Base-by-base conservation (phyloP, 2,113 vertebrate species). In the Zapornia atra region DNA sequence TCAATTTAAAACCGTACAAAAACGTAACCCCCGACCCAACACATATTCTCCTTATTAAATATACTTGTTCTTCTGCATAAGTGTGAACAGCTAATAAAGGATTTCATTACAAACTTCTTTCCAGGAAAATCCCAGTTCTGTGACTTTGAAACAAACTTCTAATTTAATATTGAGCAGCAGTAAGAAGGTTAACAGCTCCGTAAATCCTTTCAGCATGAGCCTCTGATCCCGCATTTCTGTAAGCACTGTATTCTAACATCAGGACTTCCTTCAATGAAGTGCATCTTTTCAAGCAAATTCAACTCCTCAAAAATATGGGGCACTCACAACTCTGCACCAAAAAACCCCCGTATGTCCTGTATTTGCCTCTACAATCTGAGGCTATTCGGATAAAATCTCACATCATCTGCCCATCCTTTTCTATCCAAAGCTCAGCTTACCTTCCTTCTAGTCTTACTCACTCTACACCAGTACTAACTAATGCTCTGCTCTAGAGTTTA, bases 1-100 rank as follows among this genome's bases (percentile, higher is more conserved):
- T 97, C 96, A 93, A 56, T 96, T 96, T 73, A 73, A 88, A 89
- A 48, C 79, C 6, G 54, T 2, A 66, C 33, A 71, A 65, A 86
- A 63, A 63, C 44, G 65, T 61, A 79, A 95, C 77, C 65, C 59
- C 22, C 65, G 73, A 68, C n/a, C 46, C 56, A 90, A 90, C 54
- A 80, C 59, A 53, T 69, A 86, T 40, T 92, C 40, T 95, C 28
- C 73, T 76, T 50, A 54, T 69, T 82, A 69, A 84, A 70, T 38
- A 7, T 20, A 65, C 26, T 86, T 72, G 9, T 15, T 76, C 82
- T 87, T 73, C 77, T 79, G 60, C 48, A 8, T 71, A 72, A 57
- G 48, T 93, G 42, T 59, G 60, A 89, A 51, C 46, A 60, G 40
- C 64, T 82, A 93, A 85, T 90, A 80, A 64, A 75, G 50, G 54